Evolutionary conservation across 2,113 vertebrate species (phyloP).

Genomic region (Thunnus maccoyii): DNA sequence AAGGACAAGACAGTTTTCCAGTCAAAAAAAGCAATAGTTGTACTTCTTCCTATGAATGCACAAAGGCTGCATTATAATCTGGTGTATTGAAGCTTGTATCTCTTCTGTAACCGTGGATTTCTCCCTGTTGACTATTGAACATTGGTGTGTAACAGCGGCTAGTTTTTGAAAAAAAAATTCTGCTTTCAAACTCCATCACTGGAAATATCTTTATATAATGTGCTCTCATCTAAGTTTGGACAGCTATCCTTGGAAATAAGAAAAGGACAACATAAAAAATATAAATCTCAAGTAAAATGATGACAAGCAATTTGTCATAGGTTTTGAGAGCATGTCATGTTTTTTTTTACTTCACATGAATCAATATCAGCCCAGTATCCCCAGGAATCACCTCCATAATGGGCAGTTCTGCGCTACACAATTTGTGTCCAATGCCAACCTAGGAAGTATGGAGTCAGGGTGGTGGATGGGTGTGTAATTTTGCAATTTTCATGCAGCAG

Average conservation of each 20-base stretch:
- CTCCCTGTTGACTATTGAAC: too few relatives aligned
- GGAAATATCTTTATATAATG: not conserved
- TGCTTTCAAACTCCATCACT: not conserved
- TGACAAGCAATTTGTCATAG: not conserved
- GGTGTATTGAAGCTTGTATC: too few relatives aligned
- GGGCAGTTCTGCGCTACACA: not conserved
- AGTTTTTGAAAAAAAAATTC: not conserved
- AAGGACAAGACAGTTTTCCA: not conserved
- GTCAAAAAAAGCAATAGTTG: not conserved
- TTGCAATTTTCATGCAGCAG: not conserved
- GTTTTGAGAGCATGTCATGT: too few relatives aligned
- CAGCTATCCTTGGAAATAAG: not conserved
- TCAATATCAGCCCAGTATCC: not conserved
- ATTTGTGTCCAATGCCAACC: too few relatives aligned
- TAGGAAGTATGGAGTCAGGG: too few relatives aligned
- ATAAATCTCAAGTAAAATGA: too few relatives aligned
- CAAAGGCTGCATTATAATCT: not conserved
- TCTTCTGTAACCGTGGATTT: too few relatives aligned
- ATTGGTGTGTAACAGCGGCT: too few relatives aligned
- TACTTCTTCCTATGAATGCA: not conserved
- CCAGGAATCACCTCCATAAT: not conserved
- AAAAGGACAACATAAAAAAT: too few relatives aligned
- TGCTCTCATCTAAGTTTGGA: not conserved
- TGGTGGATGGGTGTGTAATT: not conserved
- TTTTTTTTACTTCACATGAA: not conserved